Evolutionary conservation across 2,113 vertebrate genomes (phyloP).

Genomic region (Brachypodius melanocephalos): DNA sequence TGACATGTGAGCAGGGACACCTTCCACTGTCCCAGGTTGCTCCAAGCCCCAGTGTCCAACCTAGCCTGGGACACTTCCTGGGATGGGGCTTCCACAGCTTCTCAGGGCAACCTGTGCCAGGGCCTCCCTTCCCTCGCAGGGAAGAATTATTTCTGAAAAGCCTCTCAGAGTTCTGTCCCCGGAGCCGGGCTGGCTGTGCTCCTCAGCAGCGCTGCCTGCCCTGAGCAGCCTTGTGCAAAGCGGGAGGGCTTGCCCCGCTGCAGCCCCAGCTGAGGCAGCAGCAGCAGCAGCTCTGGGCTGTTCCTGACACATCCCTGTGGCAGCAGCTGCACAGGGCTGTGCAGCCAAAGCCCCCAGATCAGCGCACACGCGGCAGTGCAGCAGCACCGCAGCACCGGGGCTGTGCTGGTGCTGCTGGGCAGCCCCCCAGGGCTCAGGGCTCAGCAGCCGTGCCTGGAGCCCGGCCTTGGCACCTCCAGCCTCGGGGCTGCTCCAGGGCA

Average conservation of each 20-base stretch:
- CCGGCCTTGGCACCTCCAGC: accelerated
- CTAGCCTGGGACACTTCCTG: background rate
- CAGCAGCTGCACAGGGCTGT: background rate
- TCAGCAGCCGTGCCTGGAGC: background rate
- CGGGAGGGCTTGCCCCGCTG: accelerated
- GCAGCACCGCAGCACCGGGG: background rate
- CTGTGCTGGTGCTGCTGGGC: background rate
- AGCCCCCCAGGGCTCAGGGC: background rate
- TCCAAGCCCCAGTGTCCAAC: background rate
- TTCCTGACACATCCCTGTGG: background rate
- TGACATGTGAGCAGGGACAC: background rate
- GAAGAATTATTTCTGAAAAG: background rate
- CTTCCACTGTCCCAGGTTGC: background rate
- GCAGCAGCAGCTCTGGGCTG: background rate
- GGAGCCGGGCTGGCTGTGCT: background rate
- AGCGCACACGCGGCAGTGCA: accelerated
- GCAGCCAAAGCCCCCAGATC: background rate
- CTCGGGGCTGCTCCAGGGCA: background rate
- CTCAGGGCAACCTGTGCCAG: background rate
- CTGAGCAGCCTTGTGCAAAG: background rate
- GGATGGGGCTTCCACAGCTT: background rate
- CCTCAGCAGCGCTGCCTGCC: background rate
- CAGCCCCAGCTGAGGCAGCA: background rate
- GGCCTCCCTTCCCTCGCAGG: background rate
- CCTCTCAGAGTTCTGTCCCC: background rate